Evolutionary conservation across 92 coral and sea anemone genomes (phyloP).

Genomic region (Phenganax subtilis): DNA sequence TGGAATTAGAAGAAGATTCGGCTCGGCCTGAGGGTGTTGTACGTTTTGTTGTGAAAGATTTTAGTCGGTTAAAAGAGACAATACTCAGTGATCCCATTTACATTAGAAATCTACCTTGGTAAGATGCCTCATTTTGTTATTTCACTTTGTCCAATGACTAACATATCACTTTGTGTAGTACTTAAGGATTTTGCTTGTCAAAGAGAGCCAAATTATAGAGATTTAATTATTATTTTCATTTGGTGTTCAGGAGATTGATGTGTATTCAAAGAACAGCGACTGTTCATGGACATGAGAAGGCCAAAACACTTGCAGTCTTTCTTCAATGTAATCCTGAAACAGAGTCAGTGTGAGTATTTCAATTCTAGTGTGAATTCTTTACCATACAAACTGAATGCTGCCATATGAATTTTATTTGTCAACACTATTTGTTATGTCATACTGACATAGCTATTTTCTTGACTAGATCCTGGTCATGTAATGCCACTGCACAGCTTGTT

Average conservation of each 20-base stretch:
- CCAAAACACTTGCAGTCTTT: constrained; percentile 83
- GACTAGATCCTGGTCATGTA: constrained; percentile 94
- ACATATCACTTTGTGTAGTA: too few relatives aligned
- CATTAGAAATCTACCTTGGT: constrained; percentile 98
- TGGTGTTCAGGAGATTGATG: constrained; percentile 75
- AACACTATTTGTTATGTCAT: neutral
- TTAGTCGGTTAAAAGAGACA: constrained; percentile 81
- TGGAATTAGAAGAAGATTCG: constrained; percentile 86
- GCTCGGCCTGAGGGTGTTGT: constrained; percentile 91
- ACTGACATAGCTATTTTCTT: too few relatives aligned
- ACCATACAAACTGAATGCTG: too few relatives aligned
- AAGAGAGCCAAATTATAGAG: too few relatives aligned
- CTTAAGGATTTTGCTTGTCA: too few relatives aligned
- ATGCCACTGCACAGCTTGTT: constrained; percentile 77
- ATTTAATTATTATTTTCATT: neutral
- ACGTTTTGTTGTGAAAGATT: constrained; percentile 68
- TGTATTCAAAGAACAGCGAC: constrained; percentile 75
- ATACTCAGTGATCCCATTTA: constrained; percentile 82
- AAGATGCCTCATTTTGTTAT: constrained; percentile 19
- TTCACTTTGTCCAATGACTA: too few relatives aligned
- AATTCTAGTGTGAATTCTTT: neutral
- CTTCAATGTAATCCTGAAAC: constrained; percentile 91
- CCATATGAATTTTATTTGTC: too few relatives aligned
- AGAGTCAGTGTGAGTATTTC: constrained; percentile 71
- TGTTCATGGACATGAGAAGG: constrained; percentile 64